phyloP scores from a whole-genome alignment of 2,113 vertebrate species.

The Laticauda colubrina region DNA sequence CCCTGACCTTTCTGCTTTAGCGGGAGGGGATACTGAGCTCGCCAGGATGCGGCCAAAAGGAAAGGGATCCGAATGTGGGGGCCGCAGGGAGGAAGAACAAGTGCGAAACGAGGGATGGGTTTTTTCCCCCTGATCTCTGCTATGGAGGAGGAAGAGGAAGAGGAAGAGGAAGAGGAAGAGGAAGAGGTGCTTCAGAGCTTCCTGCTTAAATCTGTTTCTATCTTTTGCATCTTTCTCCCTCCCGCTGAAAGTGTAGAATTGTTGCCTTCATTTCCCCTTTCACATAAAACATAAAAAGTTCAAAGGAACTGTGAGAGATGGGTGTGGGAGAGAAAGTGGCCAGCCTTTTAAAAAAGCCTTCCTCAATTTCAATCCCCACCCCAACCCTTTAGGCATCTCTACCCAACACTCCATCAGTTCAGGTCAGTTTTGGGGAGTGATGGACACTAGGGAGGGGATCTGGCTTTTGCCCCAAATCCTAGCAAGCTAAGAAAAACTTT shows the following conservation, averaged over 20 bases:
- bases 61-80: too few species aligned
- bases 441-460: background rate
- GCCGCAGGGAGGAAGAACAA: background rate
- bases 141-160: background rate
- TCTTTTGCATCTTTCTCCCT: background rate
- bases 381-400: conserved; percentile 70
- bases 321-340: conserved; percentile 60
- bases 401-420: conserved; percentile 76
- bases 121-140: background rate
- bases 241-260: conserved; percentile 66
- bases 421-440: conserved; percentile 66
- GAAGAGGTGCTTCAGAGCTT: background rate
- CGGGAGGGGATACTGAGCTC: background rate
- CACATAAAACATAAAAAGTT: conserved; percentile 26
- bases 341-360: conserved; percentile 57
- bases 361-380: conserved; percentile 68
- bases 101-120: background rate
- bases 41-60: conserved; percentile 4
- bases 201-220: background rate
- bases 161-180: too few species aligned
- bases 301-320: background rate
- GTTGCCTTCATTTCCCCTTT: conserved; percentile 49
- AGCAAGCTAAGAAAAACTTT: conserved; percentile 82
- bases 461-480: conserved; percentile 81
- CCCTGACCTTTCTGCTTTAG: background rate